Conservation (phyloP, 2,888 invertebrate species). For the Miltochrista miniata region DNA sequence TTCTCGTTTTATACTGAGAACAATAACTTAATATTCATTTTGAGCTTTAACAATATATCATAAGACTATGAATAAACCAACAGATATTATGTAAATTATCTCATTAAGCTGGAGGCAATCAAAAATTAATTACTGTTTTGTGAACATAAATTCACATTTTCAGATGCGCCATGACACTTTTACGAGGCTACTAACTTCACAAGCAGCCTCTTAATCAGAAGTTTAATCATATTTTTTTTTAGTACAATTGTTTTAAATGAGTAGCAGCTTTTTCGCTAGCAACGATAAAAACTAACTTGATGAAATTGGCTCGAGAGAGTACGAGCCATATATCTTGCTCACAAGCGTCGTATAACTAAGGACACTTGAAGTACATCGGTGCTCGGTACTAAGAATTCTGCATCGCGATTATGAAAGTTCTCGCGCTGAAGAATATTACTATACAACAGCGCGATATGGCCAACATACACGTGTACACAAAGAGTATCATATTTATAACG, state of each 20-base stretch:
- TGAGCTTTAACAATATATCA: conserved; percentile 1
- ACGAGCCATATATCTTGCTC: too few relatives aligned
- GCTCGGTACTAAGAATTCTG: too few relatives aligned
- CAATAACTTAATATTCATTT: neutral
- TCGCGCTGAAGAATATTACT: too few relatives aligned
- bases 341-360: too few relatives aligned
- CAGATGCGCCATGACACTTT: conserved; percentile 9
- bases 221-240: neutral
- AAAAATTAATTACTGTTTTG: conserved; percentile 20
- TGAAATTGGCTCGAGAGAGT: too few relatives aligned
- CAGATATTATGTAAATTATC: conserved; percentile 21
- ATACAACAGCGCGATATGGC: too few relatives aligned
- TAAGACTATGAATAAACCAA: conserved; percentile 19
- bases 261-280: neutral
- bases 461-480: too few relatives aligned
- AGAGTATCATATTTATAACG: too few relatives aligned
- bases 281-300: too few relatives aligned
- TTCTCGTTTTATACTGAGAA: neutral
- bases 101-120: conserved; percentile 21
- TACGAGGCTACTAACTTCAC: conserved; percentile 16
- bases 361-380: too few relatives aligned
- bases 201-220: conserved; percentile 6
- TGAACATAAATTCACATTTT: conserved; percentile 22
- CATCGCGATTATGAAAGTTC: too few relatives aligned
- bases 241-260: neutral